Evolutionary conservation across 2,888 invertebrate genomes (phyloP).

Genomic region (Troilus luridus): DNA sequence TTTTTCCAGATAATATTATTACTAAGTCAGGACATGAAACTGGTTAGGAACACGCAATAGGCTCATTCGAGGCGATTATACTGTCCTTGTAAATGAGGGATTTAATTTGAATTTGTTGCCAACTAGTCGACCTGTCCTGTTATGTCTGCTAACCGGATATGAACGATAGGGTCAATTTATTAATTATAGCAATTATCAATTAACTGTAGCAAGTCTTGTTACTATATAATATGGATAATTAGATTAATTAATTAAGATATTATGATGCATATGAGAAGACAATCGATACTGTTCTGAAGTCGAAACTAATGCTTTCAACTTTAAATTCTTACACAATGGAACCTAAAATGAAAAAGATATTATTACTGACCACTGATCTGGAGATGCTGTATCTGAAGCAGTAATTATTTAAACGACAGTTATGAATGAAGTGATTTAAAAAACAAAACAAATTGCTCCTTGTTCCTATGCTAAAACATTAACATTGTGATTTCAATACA

Average conservation of each 20-base stretch:
- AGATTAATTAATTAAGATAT: not conserved
- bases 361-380: no score
- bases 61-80: not conserved
- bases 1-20: not conserved
- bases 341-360: no score
- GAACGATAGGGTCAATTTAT: not conserved
- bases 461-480: no score
- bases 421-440: no score
- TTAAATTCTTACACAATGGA: no score
- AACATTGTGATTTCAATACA: no score
- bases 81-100: slow-evolving; percentile 10
- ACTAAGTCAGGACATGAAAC: not conserved
- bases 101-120: not conserved
- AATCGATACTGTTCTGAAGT: no score
- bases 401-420: no score
- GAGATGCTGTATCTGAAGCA: no score
- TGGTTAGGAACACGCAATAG: not conserved
- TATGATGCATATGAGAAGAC: no score
- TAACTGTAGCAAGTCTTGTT: not conserved
- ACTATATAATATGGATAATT: not conserved
- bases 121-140: not conserved
- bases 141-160: not conserved
- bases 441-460: no score
- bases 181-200: not conserved
- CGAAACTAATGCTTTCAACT: no score